phyloP scores from a whole-genome alignment of 2,888 invertebrate species.

The Erebia aethiops region DNA sequence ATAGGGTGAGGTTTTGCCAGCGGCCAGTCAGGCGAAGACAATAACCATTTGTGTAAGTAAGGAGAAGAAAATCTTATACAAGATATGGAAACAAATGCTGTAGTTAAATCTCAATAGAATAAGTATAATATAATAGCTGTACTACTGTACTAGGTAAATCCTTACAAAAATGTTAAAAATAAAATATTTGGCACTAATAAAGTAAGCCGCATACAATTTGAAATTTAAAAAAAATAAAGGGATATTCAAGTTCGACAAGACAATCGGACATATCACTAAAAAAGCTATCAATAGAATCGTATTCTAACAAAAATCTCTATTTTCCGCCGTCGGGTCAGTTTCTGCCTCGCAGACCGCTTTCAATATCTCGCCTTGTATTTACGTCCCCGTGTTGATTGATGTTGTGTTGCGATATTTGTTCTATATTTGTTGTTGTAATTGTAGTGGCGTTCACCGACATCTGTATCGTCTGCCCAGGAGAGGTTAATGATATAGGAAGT shows the following conservation, averaged over 20 bases:
- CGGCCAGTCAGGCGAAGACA: background rate
- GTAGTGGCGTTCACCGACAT: background rate
- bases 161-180: no score
- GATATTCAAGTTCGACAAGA: no score
- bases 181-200: no score
- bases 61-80: background rate
- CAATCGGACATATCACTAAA: no score
- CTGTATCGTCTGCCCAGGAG: background rate
- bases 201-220: no score
- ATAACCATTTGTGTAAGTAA: background rate
- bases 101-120: no score
- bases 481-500: background rate
- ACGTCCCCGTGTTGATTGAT: background rate
- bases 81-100: no score
- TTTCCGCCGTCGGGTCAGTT: background rate
- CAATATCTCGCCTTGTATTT: background rate
- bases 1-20: background rate
- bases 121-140: no score
- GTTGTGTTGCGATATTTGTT: conserved; percentile 9
- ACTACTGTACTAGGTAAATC: no score
- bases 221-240: no score
- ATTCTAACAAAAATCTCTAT: no score
- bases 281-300: no score
- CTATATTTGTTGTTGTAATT: conserved; percentile 14
- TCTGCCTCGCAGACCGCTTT: background rate